Conservation (phyloP, 1,140 invertebrate genomes). For the Leptopilina boulardi region DNA sequence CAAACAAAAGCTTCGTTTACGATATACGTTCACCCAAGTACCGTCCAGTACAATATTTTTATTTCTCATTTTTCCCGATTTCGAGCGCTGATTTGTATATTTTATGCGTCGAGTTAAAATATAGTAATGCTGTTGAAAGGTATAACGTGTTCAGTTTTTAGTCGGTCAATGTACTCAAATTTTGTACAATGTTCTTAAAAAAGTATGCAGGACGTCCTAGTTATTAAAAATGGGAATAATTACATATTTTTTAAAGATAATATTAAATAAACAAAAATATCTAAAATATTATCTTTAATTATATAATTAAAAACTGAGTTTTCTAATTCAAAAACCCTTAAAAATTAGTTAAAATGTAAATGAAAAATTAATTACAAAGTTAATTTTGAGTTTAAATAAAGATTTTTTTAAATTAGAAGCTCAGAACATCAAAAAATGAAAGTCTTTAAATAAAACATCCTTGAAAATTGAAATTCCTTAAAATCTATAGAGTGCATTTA, state of each 20-base stretch:
- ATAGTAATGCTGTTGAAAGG: slow-evolving; percentile 64
- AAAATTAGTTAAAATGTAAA: too few relatives aligned
- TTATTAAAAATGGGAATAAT: slow-evolving; percentile 40
- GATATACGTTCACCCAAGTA: slow-evolving; percentile 64
- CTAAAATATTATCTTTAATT: too few relatives aligned
- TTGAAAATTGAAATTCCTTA: too few relatives aligned
- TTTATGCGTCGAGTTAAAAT: slow-evolving; percentile 67
- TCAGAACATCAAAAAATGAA: background rate
- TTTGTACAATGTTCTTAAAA: slow-evolving; percentile 27
- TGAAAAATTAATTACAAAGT: too few relatives aligned
- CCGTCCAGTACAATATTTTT: slow-evolving; percentile 67
- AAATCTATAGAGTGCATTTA: background rate
- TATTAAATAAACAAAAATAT: background rate
- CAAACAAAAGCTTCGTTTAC: slow-evolving; percentile 54
- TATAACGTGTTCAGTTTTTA: slow-evolving; percentile 62
- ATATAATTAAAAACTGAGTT: background rate
- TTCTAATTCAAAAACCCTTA: background rate
- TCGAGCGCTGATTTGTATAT: slow-evolving; percentile 67
- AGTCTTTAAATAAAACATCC: background rate
- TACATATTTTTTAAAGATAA: slow-evolving; percentile 32
- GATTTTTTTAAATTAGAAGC: background rate
- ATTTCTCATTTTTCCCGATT: slow-evolving; percentile 65
- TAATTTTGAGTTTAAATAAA: background rate
- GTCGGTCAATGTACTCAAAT: slow-evolving; percentile 30
- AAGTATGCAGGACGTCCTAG: slow-evolving; percentile 40